Evolutionary conservation across 53 echinoderm and acorn worm genomes (phyloP).

Genomic region (Arbacia lixula): DNA sequence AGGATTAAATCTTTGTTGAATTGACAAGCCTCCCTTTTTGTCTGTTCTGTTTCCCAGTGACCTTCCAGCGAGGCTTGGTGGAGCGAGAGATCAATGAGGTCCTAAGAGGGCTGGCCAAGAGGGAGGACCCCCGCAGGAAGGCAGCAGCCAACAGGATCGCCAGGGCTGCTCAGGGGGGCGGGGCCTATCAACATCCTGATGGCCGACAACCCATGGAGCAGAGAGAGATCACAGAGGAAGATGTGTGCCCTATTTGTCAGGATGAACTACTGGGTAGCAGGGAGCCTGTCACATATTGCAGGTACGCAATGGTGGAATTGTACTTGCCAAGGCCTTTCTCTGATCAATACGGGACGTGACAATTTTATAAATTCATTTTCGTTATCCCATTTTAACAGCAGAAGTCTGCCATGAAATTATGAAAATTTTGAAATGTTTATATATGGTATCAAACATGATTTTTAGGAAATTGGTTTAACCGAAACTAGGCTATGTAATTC

Average conservation of each 20-base stretch:
- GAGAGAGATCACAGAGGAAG: conserved; percentile 90
- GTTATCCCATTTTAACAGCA: no score
- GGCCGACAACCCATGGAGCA: conserved; percentile 76
- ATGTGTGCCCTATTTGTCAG: conserved; percentile 98
- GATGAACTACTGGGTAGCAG: conserved; percentile 88
- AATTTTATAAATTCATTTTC: no score
- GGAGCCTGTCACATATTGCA: conserved; percentile 96
- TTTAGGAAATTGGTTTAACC: no score
- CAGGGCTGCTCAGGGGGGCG: conserved; percentile 7
- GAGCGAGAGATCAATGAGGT: conserved; percentile 98
- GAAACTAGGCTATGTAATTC: no score
- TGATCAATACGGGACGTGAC: no score
- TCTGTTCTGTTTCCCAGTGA: no score
- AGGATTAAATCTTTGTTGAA: no score
- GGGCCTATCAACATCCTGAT: conserved; percentile 18
- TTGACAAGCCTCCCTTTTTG: no score
- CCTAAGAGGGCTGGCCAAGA: conserved; percentile 75
- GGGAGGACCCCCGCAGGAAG: conserved; percentile 54
- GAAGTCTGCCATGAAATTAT: no score
- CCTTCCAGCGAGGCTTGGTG: conserved; percentile 89
- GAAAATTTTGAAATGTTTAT: no score
- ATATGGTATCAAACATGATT: no score
- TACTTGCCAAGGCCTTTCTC: no score
- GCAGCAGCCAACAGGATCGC: conserved; percentile 17
- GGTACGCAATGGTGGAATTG: conserved; percentile 70